Conservation (phyloP, 2,113 vertebrate species). For the Halcyon malimbica region DNA sequence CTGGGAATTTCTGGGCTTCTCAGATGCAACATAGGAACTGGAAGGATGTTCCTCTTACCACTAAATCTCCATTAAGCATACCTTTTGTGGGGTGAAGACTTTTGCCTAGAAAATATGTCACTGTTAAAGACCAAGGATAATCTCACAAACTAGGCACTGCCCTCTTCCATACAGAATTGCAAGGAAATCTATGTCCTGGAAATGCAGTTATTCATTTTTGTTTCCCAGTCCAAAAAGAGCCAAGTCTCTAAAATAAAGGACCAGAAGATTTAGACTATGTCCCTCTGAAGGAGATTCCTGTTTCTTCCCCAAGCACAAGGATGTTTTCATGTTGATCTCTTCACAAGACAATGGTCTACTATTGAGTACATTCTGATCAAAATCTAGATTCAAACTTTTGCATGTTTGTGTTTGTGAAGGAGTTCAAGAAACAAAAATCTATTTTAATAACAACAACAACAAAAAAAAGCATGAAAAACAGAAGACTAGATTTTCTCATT, state of each 20-base stretch:
- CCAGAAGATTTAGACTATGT: neutral
- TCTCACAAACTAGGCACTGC: neutral
- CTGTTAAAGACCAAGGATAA: neutral
- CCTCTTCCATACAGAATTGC: neutral
- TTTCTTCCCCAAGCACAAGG: neutral
- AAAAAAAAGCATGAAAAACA: neutral
- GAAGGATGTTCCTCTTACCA: neutral
- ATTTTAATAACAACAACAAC: neutral
- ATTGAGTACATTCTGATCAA: neutral
- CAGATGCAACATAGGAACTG: neutral
- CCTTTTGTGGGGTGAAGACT: neutral
- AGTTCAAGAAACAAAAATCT: neutral
- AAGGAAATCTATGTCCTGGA: neutral
- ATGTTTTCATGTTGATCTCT: neutral
- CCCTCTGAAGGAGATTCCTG: neutral
- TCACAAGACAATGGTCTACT: neutral
- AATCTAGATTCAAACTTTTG: neutral
- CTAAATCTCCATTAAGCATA: neutral
- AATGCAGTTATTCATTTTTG: neutral
- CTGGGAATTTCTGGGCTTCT: neutral
- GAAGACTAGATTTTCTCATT: neutral
- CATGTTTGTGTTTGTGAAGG: neutral
- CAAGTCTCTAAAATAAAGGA: neutral
- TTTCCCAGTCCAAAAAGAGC: neutral
- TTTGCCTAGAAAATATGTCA: neutral